Evolutionary conservation across 2,797 vertebrate species (phyloP).

Genomic region (Siniperca obscura): DNA sequence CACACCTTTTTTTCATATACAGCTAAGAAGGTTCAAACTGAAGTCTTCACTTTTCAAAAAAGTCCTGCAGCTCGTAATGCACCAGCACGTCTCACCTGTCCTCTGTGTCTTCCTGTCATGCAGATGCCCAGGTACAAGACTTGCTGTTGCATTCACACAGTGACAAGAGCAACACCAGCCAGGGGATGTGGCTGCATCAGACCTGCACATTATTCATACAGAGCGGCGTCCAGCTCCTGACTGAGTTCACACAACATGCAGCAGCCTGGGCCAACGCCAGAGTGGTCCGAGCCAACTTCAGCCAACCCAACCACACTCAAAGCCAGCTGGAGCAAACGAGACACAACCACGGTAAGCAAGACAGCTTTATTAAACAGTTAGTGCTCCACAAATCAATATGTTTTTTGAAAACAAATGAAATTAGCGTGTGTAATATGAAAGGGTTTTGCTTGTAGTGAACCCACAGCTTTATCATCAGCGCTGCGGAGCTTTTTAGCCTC

Average conservation of each 20-base stretch:
- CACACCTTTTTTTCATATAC: background rate
- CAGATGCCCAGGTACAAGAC: constrained; percentile 85
- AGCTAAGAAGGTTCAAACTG: background rate
- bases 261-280: constrained; percentile 86
- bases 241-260: constrained; percentile 81
- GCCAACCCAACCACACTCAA: constrained; percentile 71
- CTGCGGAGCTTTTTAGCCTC: background rate
- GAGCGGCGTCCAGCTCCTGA: constrained; percentile 75
- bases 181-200: constrained; percentile 81
- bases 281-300: constrained; percentile 85
- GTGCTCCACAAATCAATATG: background rate
- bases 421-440: background rate
- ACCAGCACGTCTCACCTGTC: background rate
- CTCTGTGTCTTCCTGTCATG: constrained; percentile 1
- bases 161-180: constrained; percentile 74
- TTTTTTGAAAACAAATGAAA: background rate
- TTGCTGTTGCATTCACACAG: constrained; percentile 74
- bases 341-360: constrained; percentile 46
- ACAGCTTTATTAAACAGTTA: background rate
- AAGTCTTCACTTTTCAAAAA: background rate
- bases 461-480: background rate
- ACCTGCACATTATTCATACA: constrained; percentile 88
- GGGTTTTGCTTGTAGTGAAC: no score
- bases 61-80: background rate
- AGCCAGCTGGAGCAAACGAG: constrained; percentile 63